phyloP scores from a whole-genome alignment of 2,113 vertebrate species.

The Catharus fuscescens region DNA sequence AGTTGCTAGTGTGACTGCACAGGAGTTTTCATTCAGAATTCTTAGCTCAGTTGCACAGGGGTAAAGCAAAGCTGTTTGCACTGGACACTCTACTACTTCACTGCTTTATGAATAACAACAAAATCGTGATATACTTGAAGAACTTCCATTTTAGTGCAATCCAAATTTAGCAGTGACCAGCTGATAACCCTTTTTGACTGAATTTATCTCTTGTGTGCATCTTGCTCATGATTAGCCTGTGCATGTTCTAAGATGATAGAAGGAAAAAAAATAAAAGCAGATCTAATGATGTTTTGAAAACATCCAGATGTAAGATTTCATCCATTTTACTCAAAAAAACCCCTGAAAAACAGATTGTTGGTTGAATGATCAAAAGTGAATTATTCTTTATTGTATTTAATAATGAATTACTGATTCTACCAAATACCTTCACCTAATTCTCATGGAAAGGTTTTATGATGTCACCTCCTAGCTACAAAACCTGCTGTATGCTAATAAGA shows the following conservation, averaged over 20 bases:
- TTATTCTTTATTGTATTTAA: neutral
- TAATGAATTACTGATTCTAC: neutral
- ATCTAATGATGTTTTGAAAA: neutral
- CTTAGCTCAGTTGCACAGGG: neutral
- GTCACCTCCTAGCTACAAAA: neutral
- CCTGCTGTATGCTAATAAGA: neutral
- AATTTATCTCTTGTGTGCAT: neutral
- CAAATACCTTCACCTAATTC: neutral
- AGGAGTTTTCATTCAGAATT: neutral
- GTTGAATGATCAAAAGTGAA: neutral
- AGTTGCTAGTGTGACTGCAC: neutral
- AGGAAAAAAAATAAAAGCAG: neutral
- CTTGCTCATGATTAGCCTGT: neutral
- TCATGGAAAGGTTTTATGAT: neutral
- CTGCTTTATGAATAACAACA: neutral
- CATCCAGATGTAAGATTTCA: neutral
- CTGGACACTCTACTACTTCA: neutral
- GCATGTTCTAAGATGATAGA: neutral
- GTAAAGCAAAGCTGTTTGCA: neutral
- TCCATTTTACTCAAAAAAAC: rapidly evolving
- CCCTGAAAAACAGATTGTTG: neutral
- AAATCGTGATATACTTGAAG: neutral
- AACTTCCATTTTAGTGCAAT: neutral
- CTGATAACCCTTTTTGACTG: neutral
- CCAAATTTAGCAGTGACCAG: neutral